Evolutionary conservation across 2,797 vertebrate genomes (phyloP), one percentile per base, ranked within the genome.

Genomic region (Cuniculus paca): DNA sequence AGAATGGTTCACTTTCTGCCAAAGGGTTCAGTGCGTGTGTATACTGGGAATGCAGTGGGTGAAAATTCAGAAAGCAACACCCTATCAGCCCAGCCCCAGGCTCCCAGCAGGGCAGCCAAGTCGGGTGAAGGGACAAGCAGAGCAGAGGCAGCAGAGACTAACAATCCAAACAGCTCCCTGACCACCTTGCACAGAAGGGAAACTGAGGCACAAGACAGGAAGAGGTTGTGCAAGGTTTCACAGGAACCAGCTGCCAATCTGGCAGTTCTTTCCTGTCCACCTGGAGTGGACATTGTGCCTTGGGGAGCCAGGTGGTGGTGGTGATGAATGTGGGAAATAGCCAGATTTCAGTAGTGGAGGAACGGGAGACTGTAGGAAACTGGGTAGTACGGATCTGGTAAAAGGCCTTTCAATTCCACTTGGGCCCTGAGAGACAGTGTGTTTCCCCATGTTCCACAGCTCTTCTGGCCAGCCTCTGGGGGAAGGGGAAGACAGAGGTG

Each of bases 341-440:
- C 63, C 63, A 45, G 22, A 72, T 95, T 75, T 65, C 68, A 26
- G 60, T 72, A 60, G 82, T 5, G 36, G 5, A 7, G 48, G 26
- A 28, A 28, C 0, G 9, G 22, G 65, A 45, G 19, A 3, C 45
- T 45, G 7, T 45, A 85, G 61, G 61, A 11, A 36, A 72, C 34
- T 4, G 14, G 36, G 89, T 48, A 72, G 54, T 14, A 9, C 34
- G 6, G 50, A 10, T 78, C 60, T 45, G 54, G 85, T 70, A 52
- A 39, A 56, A 70, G 85, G 82, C 78, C 88, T 91, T 95, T 93
- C 84, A n/a, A 10, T 75, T 36, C 77, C 26, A 48, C 70, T 74
- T 12, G 54, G n/a, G 42, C 54, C 3, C 2, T 83, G 10, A 85
- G 22, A 45, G 74, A 26, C 26, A 61, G 3, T 54, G 85, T 72